Evolutionary conservation across 2,113 vertebrate genomes (phyloP).

Genomic region (Dicentrarchus labrax): DNA sequence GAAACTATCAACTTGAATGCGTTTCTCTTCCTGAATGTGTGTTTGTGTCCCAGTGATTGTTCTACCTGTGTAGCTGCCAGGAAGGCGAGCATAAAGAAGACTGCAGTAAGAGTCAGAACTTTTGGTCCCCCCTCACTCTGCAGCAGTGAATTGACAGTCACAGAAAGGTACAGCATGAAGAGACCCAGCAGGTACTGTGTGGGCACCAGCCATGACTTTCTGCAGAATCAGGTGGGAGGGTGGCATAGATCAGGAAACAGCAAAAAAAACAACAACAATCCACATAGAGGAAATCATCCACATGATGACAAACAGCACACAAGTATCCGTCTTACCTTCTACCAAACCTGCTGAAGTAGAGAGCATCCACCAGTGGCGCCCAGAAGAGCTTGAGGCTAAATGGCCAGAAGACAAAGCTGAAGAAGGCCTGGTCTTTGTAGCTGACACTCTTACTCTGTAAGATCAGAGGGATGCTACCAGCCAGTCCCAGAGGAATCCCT

Average conservation of each 20-base stretch:
- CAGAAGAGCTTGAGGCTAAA: slow-evolving; percentile 98
- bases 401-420: slow-evolving; percentile 99
- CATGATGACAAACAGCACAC: neutral
- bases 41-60: neutral
- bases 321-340: slow-evolving; percentile 77
- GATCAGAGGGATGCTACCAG: slow-evolving; percentile 95
- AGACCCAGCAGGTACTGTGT: slow-evolving; percentile 95
- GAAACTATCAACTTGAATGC: neutral
- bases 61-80: slow-evolving; percentile 94
- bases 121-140: slow-evolving; percentile 85
- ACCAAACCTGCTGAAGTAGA: slow-evolving; percentile 91
- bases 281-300: neutral
- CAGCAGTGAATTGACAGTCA: slow-evolving; percentile 88
- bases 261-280: neutral
- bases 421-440: slow-evolving; percentile 97
- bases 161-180: slow-evolving; percentile 96
- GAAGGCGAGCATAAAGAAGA: slow-evolving; percentile 96
- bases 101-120: slow-evolving; percentile 88
- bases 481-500: slow-evolving; percentile 96
- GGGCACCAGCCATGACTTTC: slow-evolving; percentile 98
- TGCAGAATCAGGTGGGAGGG: slow-evolving; percentile 52
- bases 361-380: slow-evolving; percentile 95
- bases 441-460: slow-evolving; percentile 94
- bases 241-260: neutral
- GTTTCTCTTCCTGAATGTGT: neutral